Percentiles rank a stretch among this genome's conserved stretches.
These are phyloP conservation scores for Pantherophis guttatus DNA, from an alignment of 2,113 vertebrate species.

Conservation along the genomic window DNA sequence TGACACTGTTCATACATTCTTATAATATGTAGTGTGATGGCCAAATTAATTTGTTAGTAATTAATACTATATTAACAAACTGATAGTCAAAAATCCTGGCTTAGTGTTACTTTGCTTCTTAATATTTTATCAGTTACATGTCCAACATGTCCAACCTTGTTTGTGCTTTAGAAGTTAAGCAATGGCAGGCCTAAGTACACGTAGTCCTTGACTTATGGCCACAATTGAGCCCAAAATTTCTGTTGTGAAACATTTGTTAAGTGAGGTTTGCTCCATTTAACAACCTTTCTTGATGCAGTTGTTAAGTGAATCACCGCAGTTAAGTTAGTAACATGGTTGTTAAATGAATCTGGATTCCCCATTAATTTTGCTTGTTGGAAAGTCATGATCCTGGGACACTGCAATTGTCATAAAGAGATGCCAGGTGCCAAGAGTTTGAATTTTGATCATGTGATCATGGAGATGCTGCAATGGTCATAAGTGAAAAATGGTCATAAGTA, in stretches of 20 bases:
- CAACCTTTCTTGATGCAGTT: not conserved
- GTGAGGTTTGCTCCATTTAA: not conserved
- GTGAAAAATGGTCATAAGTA: too few relatives aligned
- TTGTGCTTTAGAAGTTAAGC: not conserved
- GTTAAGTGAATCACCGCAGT: not conserved
- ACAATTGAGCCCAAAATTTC: not conserved
- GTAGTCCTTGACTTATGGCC: not conserved
- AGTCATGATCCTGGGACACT: not conserved
- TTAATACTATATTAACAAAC: not conserved
- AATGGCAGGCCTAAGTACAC: not conserved
- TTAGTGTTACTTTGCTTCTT: not conserved
- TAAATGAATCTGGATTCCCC: not conserved
- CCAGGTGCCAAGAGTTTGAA: not conserved
- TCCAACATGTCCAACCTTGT: not conserved
- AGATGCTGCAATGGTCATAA: not conserved
- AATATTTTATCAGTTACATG: not conserved
- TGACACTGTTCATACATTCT: not conserved
- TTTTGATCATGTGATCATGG: not conserved
- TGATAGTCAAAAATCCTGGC: not conserved
- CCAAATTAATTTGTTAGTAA: not conserved
- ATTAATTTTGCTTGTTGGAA: not conserved
- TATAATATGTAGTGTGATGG: not conserved
- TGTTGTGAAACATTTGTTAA: not conserved
- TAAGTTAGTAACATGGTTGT: not conserved
- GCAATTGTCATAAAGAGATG: not conserved